These are phyloP conservation scores for Acanthosepion esculentum DNA, from an alignment of 2,888 invertebrate genomes.

Conservation along the genomic window DNA sequence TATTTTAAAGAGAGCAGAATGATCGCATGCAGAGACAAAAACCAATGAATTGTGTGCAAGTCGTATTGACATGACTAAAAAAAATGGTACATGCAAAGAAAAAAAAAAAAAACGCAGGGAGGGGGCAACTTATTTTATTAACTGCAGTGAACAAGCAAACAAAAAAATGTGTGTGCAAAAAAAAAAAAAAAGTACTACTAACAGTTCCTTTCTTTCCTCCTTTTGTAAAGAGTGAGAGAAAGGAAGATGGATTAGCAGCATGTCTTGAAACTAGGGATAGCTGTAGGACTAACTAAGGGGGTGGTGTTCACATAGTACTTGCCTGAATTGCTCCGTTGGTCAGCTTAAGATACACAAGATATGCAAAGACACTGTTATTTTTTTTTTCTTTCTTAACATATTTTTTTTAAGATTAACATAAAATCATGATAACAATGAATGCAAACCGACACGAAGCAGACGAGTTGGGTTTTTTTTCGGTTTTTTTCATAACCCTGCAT, in stretches of 20 bases:
- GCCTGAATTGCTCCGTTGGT: slow-evolving; percentile 45
- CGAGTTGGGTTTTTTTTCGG: neutral
- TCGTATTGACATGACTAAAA: neutral
- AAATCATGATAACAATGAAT: neutral
- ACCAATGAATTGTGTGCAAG: neutral
- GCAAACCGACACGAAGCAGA: neutral
- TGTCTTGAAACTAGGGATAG: neutral
- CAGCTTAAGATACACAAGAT: slow-evolving; percentile 40
- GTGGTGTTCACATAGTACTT: slow-evolving; percentile 24
- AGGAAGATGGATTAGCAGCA: neutral
- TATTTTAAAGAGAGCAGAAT: neutral
- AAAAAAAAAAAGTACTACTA: neutral
- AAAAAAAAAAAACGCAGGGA: neutral
- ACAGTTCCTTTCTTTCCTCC: neutral
- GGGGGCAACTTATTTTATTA: neutral
- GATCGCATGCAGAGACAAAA: neutral
- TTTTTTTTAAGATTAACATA: neutral
- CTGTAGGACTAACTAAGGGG: neutral
- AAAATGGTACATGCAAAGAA: neutral
- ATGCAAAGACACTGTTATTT: neutral
- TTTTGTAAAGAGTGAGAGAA: neutral
- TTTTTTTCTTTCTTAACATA: neutral
- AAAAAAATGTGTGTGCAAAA: neutral
- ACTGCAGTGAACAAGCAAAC: neutral
- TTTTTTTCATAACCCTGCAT: too few relatives aligned